These are phyloP conservation scores for Scaptomyza graminum DNA, from an alignment of 1,140 invertebrate genomes.

Conservation along the genomic window DNA sequence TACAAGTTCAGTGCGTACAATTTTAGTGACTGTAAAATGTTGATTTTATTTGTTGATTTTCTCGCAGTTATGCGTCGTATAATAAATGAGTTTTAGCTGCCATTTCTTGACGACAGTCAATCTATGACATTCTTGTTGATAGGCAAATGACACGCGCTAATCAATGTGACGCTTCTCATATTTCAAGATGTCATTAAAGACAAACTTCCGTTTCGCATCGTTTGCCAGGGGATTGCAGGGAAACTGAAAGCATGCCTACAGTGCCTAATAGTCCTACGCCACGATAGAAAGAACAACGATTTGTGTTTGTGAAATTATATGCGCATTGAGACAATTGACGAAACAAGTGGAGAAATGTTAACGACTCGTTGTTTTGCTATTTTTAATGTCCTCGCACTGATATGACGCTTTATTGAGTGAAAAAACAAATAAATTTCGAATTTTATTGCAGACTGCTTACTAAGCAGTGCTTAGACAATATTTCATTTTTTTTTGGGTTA, in stretches of 20 bases:
- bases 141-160: conserved; percentile 77
- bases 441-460: too few relatives aligned
- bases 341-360: conserved; percentile 63
- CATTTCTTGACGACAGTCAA: conserved; percentile 61
- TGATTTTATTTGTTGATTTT: conserved; percentile 33
- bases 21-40: conserved; percentile 68
- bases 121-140: conserved; percentile 71
- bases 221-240: conserved; percentile 17
- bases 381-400: conserved; percentile 42
- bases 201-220: conserved; percentile 71
- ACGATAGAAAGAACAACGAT: conserved; percentile 57
- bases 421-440: conserved; percentile 51
- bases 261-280: conserved; percentile 59
- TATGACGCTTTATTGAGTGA: conserved; percentile 56
- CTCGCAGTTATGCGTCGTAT: conserved; percentile 37
- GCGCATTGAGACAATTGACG: conserved; percentile 68
- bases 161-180: conserved; percentile 58
- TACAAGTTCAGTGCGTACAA: conserved; percentile 12
- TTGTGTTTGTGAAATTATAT: conserved; percentile 69
- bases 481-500: too few relatives aligned
- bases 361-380: conserved; percentile 7
- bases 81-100: conserved; percentile 52
- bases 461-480: too few relatives aligned
- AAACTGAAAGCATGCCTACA: conserved; percentile 37
- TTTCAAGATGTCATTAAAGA: conserved; percentile 33